Evolutionary conservation across 2,113 vertebrate species (phyloP), one percentile per base, ranked within the genome.

Genomic region (Brienomyrus brachyistius): DNA sequence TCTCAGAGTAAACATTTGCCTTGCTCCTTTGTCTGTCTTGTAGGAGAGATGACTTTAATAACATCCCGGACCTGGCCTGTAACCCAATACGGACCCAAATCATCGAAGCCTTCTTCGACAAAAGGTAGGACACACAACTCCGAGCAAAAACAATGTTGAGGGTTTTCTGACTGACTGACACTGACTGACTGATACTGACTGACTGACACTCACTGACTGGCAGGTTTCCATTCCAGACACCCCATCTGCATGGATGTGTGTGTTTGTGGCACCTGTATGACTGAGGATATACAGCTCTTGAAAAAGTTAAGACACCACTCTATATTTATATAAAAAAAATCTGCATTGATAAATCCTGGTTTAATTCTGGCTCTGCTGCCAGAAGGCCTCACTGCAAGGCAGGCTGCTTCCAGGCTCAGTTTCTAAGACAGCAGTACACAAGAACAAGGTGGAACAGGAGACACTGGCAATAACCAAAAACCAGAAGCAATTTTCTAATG

Each of bases 61-160:
- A 93, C 35, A 96, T 99, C 80, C 95, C 96, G 0, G 98, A 99
- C 90, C 94, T 99, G 80, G 95, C 96, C 4, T 96, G 96, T 93
- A 99, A 99, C 91, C 98, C 98, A 0, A 98, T 99, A 90, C 92
- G 97, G 4, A 92, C 95, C 1, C 97, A 98, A 92, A 99, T 99
- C 3, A 89, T 98, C 83, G 97, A 96, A 31, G 98, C 98, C 88
- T 99, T 99, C 92, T 99, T 99, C 1, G 98, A 99, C 94, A 96
- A 93, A 95, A 94, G 98, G 98, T 99, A 89, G 92, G 94, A 90
- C 4, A 50, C 80, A 27, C 1, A 90, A 23, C 15, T 23, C 4
- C 48, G 2, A n/a, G 40, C 62, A 19, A 43, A 77, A 40, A 4
- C 13, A 40, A 40, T 77, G 70, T 35, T 27, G 27, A 13, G 27